Evolutionary conservation across 2,113 vertebrate genomes (phyloP).

Genomic region (Cheilinus undulatus): DNA sequence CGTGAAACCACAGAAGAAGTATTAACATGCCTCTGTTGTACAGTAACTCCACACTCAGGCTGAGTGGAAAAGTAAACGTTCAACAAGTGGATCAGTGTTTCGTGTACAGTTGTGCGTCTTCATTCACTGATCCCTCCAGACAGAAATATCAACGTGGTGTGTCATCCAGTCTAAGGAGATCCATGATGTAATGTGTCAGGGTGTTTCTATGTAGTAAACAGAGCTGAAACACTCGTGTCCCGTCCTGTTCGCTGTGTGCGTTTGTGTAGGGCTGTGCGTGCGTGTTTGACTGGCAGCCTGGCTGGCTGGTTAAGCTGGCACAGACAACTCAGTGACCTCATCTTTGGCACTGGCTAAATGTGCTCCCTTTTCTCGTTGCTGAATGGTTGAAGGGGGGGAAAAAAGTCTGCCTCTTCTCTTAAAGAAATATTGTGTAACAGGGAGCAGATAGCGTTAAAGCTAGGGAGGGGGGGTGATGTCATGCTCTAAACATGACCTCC

Average conservation of each 20-base stretch:
- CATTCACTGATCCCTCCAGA: conserved; percentile 72
- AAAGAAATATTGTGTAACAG: conserved; percentile 80
- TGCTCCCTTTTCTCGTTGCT: conserved; percentile 63
- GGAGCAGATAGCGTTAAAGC: conserved; percentile 71
- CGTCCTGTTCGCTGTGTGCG: conserved; percentile 50
- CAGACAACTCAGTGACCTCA: conserved; percentile 88
- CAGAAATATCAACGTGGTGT: conserved; percentile 79
- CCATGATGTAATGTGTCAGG: conserved; percentile 80
- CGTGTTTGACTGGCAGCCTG: conserved; percentile 77
- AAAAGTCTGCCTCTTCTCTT: conserved; percentile 69
- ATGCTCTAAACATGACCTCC: conserved; percentile 79
- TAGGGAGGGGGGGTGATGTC: conserved; percentile 69
- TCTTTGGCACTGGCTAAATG: conserved; percentile 88
- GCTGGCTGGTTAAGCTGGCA: conserved; percentile 83
- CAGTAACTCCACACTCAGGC: conserved; percentile 51
- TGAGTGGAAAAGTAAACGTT: conserved; percentile 62
- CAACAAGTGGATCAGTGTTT: conserved; percentile 64
- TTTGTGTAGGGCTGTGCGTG: conserved; percentile 61
- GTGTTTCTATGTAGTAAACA: conserved; percentile 83
- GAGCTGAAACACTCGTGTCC: conserved; percentile 67
- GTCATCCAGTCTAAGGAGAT: conserved; percentile 73
- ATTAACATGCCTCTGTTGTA: conserved; percentile 46
- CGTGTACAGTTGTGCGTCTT: conserved; percentile 64
- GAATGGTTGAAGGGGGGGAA: conserved; percentile 54
- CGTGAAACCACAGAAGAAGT: conserved; percentile 34